Conservation (phyloP, 2,888 invertebrate species). For the Aspidiotus rigidus region DNA sequence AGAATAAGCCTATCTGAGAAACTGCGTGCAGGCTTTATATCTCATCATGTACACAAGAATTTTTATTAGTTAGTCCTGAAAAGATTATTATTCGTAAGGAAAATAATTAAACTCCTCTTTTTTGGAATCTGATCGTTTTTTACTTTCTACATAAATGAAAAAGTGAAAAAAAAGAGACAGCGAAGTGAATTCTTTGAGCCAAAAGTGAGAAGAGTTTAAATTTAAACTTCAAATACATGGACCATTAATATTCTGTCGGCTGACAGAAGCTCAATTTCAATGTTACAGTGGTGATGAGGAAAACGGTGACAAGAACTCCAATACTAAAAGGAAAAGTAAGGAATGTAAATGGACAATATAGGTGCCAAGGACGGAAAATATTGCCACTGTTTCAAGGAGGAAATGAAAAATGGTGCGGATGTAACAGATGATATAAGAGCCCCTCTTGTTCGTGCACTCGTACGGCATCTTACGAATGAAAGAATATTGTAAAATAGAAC, state of each 20-base stretch:
- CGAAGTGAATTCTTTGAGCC: too few relatives aligned
- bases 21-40: too few relatives aligned
- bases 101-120: too few relatives aligned
- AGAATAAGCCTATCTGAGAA: too few relatives aligned
- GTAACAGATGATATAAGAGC: slow-evolving; percentile 26
- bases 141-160: too few relatives aligned
- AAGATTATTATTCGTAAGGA: too few relatives aligned
- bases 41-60: too few relatives aligned
- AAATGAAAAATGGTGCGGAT: slow-evolving; percentile 28
- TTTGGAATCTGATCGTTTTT: too few relatives aligned
- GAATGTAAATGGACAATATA: slow-evolving; percentile 27
- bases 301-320: neutral
- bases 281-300: neutral
- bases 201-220: slow-evolving; percentile 16
- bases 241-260: slow-evolving; percentile 25
- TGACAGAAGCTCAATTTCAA: slow-evolving; percentile 29
- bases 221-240: slow-evolving; percentile 19
- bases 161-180: too few relatives aligned
- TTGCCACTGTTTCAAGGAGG: slow-evolving; percentile 18
- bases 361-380: slow-evolving; percentile 16
- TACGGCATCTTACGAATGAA: neutral
- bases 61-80: too few relatives aligned
- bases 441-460: slow-evolving; percentile 15
- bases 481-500: slow-evolving; percentile 22
- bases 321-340: neutral